Evolutionary conservation across 2,888 invertebrate genomes (phyloP), one percentile per base, ranked within the genome.

Genomic region (Trachelus iudaicus): DNA sequence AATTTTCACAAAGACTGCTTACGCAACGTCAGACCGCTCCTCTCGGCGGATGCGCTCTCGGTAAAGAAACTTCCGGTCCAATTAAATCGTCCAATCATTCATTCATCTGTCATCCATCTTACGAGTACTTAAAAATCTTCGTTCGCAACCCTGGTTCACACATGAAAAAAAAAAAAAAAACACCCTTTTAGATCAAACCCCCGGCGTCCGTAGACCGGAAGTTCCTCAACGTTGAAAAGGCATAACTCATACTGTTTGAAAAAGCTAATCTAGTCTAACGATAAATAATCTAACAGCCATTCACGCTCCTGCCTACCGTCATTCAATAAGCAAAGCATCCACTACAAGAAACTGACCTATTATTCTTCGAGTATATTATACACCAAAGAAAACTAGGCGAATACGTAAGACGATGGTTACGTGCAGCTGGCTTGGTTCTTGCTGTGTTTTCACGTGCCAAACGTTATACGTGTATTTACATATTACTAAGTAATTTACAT

Each of bases 1-100:
- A 78, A 56, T 74, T 78, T 79, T n/a, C 34, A 79, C 31, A 76
- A 37, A 75, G 4, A 34, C 34, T 76, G 74, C 79, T 77, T 75
- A 71, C 71, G 71, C 71, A 71, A 71, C 71, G 31, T 33, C 40
- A 56, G 31, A 33, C 71, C 31, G 33, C 71, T 71, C 71, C 31
- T 31, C 15, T 15, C 31, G 31, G 33, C 74, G 34, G 33, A 34
- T 34, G 74, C 37, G 1, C 6, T n/a, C 35, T 73, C 74, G 4
- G 35, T 73, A 33, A 73, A 34, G 33, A 69, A 56, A 23, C 23
- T 34, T 75, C 30, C 69, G 73, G 34, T 34, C 13, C 76, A 30
- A 35, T 33, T 76, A 30, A 6, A 74, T 35, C n/a, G 13, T 23
- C 37, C 13, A 9, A 56, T 23, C 40, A 23, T 40, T 15, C 15